phyloP scores from a whole-genome alignment of 2,797 vertebrate species.

The Parauchenoglanis ngamensis region DNA sequence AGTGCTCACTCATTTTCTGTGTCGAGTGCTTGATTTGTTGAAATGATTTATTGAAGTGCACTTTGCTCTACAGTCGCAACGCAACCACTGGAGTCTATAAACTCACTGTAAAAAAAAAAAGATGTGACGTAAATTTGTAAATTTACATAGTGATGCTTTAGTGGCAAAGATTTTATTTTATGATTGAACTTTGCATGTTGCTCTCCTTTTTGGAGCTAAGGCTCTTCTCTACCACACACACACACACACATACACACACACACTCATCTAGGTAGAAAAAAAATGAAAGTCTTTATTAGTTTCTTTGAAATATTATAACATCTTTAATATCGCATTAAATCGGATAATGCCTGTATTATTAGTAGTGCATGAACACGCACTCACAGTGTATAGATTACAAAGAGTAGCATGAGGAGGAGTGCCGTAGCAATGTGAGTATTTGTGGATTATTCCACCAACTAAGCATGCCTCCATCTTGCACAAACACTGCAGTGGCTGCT shows the following conservation, averaged over 20 bases:
- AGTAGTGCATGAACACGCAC: not conserved
- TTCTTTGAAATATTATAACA: not conserved
- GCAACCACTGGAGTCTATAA: not conserved
- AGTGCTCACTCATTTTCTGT: not conserved
- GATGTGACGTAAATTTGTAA: not conserved
- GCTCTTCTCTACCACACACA: not conserved
- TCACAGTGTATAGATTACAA: slow-evolving; percentile 26
- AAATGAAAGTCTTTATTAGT: not conserved
- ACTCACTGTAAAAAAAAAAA: not conserved
- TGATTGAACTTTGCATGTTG: not conserved
- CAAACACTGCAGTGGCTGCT: slow-evolving; percentile 49
- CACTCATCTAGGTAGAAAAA: not conserved
- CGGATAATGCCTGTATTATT: not conserved
- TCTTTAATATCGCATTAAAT: not conserved
- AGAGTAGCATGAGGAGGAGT: not conserved
- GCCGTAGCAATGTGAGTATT: slow-evolving; percentile 19
- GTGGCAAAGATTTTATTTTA: slow-evolving; percentile 1
- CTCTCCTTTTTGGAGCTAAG: not conserved
- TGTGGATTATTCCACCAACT: slow-evolving; percentile 58
- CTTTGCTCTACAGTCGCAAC: not conserved
- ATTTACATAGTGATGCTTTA: not conserved
- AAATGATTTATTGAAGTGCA: slow-evolving; percentile 21
- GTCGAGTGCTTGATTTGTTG: slow-evolving; percentile 9
- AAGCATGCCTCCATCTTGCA: slow-evolving; percentile 39
- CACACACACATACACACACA: no score